Evolutionary conservation across 2,888 invertebrate species (phyloP), one percentile per base, ranked within the genome.

Genomic region (Thereva nobilitata): DNA sequence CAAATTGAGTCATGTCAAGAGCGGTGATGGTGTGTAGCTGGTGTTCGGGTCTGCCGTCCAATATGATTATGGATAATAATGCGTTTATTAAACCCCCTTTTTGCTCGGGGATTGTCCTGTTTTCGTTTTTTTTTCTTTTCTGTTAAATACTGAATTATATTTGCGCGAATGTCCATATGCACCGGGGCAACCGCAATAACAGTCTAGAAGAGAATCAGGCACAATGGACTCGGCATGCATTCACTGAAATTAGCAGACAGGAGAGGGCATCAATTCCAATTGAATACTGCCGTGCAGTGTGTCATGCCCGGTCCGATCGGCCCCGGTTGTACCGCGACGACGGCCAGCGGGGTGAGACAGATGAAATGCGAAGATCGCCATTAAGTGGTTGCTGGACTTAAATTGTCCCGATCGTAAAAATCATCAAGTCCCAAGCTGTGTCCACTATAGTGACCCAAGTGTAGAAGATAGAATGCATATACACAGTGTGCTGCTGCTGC

Each of bases 181-280:
- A 12, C 55, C 10, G 10, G 8, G 7, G 37, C 5, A 34, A 23
- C 23, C 23, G 37, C 57, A n/a, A 45, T 38, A 38, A 47, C 38
- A 10, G 10, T 37, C 34, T 23, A 12, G 10, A 12, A 37, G 57
- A 37, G 23, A 23, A 23, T 23, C n/a, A 38, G 8, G 6, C 38
- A 59, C 47, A 59, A 59, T 47, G 57, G 45, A 59, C 23, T 23
- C 23, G 23, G 23, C 23, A 12, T 42, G 57, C 57, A 59, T 47
- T 59, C 47, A 59, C 12, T 3, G 37, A 8, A 50, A 40, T n/a
- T 9, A 49, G 50, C 35, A 61, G 12, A 8, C 50, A 61, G 6
- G 38, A 61, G 61, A 61, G 50, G 61, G 50, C 23, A 50, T 50
- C 38, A 61, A 61, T 61, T 61, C 41, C 49, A 61, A 61, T 49